Percentiles rank a stretch among this genome's conserved stretches.
Conservation (phyloP, 1,140 invertebrate genomes). For the Aphelinus certus region DNA sequence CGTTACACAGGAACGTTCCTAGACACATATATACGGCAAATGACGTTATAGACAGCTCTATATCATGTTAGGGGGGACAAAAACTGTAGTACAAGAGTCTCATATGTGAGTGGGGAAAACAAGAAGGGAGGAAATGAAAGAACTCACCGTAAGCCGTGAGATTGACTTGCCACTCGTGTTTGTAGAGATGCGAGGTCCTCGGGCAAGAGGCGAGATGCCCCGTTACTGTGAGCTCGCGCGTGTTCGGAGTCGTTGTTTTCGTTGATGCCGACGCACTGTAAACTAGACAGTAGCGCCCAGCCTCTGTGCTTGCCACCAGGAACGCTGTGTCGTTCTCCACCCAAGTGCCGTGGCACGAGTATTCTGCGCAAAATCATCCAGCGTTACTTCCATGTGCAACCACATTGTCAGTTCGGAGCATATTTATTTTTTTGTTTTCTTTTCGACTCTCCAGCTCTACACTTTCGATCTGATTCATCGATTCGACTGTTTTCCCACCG, state of each 20-base stretch:
- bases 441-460: too few relatives aligned
- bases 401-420: too few relatives aligned
- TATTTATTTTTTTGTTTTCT: too few relatives aligned
- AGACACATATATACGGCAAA: too few relatives aligned
- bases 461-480: too few relatives aligned
- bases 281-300: slow-evolving; percentile 60
- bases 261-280: slow-evolving; percentile 57
- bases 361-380: slow-evolving; percentile 63
- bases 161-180: slow-evolving; percentile 61
- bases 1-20: too few relatives aligned
- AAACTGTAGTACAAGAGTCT: too few relatives aligned
- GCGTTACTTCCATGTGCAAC: too few relatives aligned
- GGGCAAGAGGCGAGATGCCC: slow-evolving; percentile 63
- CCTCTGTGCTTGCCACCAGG: slow-evolving; percentile 70
- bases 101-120: background rate
- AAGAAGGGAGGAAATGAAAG: slow-evolving; percentile 34
- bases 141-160: slow-evolving; percentile 61
- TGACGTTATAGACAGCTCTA: too few relatives aligned
- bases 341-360: slow-evolving; percentile 76
- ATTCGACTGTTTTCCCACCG: too few relatives aligned
- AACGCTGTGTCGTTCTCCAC: slow-evolving; percentile 74
- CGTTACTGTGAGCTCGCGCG: slow-evolving; percentile 57
- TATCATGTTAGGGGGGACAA: too few relatives aligned
- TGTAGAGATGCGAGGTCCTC: slow-evolving; percentile 55
- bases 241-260: slow-evolving; percentile 28